These are phyloP conservation scores for Chrosomus eos DNA, from an alignment of 2,797 vertebrate species.

Conservation along the genomic window DNA sequence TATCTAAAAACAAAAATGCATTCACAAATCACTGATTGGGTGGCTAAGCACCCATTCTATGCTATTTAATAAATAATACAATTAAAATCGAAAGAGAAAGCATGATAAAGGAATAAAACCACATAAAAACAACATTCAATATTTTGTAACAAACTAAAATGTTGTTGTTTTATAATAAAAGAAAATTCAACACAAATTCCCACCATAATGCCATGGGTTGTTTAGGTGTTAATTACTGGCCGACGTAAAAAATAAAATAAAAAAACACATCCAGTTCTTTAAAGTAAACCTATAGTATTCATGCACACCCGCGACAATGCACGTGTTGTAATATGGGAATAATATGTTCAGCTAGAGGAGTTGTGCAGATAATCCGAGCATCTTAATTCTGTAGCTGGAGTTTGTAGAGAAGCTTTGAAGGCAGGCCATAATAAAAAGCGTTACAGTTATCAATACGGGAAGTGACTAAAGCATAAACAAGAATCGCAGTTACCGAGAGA, in stretches of 20 bases:
- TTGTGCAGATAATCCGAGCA: not conserved
- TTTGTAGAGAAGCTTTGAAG: not conserved
- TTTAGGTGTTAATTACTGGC: too few species aligned
- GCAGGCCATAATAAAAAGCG: not conserved
- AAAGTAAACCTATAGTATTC: too few species aligned
- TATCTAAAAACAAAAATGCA: not conserved
- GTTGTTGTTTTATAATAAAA: not conserved
- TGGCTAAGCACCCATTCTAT: not conserved
- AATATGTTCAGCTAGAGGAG: not conserved
- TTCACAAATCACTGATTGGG: not conserved
- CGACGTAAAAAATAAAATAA: too few species aligned
- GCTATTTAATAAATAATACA: too few species aligned
- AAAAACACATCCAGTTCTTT: too few species aligned
- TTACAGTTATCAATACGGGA: not conserved
- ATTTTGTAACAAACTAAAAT: not conserved
- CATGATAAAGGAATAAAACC: not conserved
- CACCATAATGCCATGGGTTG: too few species aligned
- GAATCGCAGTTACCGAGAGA: not conserved
- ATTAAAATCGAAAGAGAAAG: not conserved
- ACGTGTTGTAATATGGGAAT: not conserved
- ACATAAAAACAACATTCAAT: not conserved
- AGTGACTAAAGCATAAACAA: not conserved
- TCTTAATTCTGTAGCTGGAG: not conserved
- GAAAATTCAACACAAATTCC: not conserved
- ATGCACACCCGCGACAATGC: not conserved